These are phyloP conservation scores for Drosophila kanekoi DNA, from an alignment of 2,888 invertebrate genomes.

Conservation along the genomic window DNA sequence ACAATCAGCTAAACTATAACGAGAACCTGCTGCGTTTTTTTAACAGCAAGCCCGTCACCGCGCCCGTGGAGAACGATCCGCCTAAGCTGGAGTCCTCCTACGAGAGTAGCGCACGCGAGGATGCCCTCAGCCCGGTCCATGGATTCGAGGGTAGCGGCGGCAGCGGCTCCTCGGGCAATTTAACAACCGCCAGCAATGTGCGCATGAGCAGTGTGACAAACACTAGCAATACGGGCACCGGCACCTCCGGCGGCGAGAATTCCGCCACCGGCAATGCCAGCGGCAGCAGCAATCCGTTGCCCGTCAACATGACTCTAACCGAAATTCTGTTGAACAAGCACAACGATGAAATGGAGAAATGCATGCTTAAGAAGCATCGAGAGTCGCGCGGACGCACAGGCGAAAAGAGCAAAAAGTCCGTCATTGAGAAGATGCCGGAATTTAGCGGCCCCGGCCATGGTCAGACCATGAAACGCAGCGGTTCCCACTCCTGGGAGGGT, in stretches of 20 bases:
- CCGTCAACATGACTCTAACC: slow-evolving; percentile 86
- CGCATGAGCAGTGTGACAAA: slow-evolving; percentile 86
- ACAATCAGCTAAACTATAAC: slow-evolving; percentile 94
- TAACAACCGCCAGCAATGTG: slow-evolving; percentile 87
- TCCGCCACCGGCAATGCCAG: slow-evolving; percentile 58
- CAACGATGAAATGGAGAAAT: slow-evolving; percentile 93
- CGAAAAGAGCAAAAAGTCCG: slow-evolving; percentile 84
- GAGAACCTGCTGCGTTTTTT: slow-evolving; percentile 91
- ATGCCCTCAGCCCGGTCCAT: slow-evolving; percentile 81
- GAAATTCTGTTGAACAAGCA: slow-evolving; percentile 89
- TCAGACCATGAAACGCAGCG: slow-evolving; percentile 88
- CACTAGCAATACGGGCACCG: slow-evolving; percentile 85
- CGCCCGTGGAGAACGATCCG: slow-evolving; percentile 86
- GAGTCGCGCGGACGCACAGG: slow-evolving; percentile 87
- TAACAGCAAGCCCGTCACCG: slow-evolving; percentile 88
- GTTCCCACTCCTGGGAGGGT: slow-evolving; percentile 88
- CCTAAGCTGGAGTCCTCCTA: slow-evolving; percentile 84
- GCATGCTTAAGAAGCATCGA: slow-evolving; percentile 90
- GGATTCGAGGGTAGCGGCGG: slow-evolving; percentile 86
- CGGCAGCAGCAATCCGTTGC: slow-evolving; percentile 84
- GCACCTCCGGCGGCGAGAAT: slow-evolving; percentile 66
- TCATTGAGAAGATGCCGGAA: slow-evolving; percentile 80
- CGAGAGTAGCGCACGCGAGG: slow-evolving; percentile 78
- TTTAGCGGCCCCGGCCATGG: slow-evolving; percentile 76
- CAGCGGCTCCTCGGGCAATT: slow-evolving; percentile 88